Base-by-base conservation (phyloP, 1,140 invertebrate species). In the Apocrypta bakeri region DNA sequence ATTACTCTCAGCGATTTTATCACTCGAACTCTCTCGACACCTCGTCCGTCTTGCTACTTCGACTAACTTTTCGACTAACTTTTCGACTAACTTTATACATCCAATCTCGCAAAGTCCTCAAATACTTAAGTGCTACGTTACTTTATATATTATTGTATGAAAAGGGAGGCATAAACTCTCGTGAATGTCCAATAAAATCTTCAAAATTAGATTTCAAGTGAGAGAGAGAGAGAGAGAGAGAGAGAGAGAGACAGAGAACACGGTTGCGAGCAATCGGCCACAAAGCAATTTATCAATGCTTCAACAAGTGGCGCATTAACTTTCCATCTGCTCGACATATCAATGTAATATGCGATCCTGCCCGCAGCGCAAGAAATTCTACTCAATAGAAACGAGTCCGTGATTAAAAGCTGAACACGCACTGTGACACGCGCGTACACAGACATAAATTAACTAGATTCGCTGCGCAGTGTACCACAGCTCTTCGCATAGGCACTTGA, bases 231-330 rank as follows among this genome's bases (percentile, higher is more conserved):
- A 37, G 33, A 37, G 33, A 37, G 33, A 37, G 33, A 9, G 33
- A 37, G 33, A 9, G 33, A 37, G 33, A 9, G 33, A 37, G 33
- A 21, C 17, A 21, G n/a, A 14, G 48, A 21, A 3, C 48, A 21
- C 48, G 48, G 14, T 48, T 48, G 42, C 42, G 14, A 56, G 48
- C 48, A 56, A 56, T 56, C 48, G 48, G n/a, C 48, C 48, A 56
- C 48, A 11, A 66, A 27, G 64, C 64, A 66, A 66, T 66, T 66
- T 66, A 66, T 66, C 64, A 66, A 66, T 66, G 25, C 9, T 14
- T 66, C 64, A 66, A 66, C 64, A 66, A 66, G 64, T 66, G 64
- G 24, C 12, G 64, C 24, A 66, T 25, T 66, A 66, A 66, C 64
- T 66, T 66, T 66, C 64, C 3, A 25, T 66, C 48, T 21, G 21